These are phyloP conservation scores for Lamproptera curius DNA, from an alignment of 2,888 invertebrate genomes.

Conservation along the genomic window DNA sequence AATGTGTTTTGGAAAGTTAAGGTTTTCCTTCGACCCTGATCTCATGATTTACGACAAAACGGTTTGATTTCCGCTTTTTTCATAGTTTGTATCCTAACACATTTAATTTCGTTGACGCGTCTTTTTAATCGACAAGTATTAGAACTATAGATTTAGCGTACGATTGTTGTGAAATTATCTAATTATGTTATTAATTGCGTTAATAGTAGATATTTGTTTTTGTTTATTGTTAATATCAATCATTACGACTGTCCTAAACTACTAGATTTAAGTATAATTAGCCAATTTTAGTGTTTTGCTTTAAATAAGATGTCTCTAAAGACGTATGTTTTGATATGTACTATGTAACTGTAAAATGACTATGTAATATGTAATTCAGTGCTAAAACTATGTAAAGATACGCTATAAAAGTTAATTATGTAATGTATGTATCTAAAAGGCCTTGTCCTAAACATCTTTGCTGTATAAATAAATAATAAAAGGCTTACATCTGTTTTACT, in stretches of 20 bases:
- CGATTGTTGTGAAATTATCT: no score
- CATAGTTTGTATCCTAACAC: no score
- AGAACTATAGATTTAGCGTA: no score
- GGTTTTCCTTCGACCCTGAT: no score
- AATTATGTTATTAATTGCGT: constrained; percentile 15
- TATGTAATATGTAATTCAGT: constrained; percentile 1
- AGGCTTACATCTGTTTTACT: neutral
- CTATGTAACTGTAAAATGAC: no score
- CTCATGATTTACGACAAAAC: no score
- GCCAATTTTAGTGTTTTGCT: neutral
- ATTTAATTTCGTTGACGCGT: no score
- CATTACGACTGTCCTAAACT: neutral
- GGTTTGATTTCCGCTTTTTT: no score
- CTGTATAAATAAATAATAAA: neutral
- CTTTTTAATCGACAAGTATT: no score
- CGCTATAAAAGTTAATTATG: constrained; percentile 1
- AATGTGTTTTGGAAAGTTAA: no score
- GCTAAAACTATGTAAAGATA: neutral
- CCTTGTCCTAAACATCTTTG: neutral
- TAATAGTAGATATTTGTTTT: neutral
- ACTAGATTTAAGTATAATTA: neutral
- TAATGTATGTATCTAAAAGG: constrained; percentile 15
- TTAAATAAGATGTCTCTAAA: neutral
- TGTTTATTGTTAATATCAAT: neutral
- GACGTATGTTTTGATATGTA: constrained; percentile 13